Evolutionary conservation across 2,113 vertebrate species (phyloP).

Genomic region (Centropus bengalensis): DNA sequence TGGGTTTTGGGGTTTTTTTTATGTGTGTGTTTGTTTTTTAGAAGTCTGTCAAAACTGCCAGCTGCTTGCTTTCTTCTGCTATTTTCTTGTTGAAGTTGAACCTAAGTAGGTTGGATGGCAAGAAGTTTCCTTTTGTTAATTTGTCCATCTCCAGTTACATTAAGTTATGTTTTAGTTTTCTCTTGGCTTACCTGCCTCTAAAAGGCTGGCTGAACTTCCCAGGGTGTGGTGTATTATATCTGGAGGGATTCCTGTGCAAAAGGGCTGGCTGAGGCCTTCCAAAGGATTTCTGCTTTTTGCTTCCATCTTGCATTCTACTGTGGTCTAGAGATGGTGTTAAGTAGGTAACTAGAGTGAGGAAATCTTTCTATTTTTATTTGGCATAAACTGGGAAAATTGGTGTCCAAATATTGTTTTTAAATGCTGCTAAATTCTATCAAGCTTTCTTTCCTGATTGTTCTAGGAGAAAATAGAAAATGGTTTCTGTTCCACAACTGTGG

Average conservation of each 20-base stretch:
- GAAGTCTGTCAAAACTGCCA: background rate
- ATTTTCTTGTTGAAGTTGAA: background rate
- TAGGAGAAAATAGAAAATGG: background rate
- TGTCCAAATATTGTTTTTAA: background rate
- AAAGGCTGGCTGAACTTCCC: background rate
- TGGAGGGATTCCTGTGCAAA: background rate
- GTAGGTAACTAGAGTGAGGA: background rate
- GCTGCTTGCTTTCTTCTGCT: background rate
- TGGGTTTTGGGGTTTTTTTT: too few species aligned
- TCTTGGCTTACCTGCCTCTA: background rate
- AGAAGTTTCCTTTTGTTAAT: background rate
- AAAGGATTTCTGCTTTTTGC: background rate
- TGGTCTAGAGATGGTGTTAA: background rate
- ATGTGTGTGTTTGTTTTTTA: background rate
- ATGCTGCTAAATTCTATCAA: background rate
- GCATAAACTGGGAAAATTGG: background rate
- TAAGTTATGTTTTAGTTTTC: background rate
- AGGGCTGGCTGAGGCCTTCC: background rate
- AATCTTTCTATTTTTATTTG: background rate
- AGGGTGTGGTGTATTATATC: background rate
- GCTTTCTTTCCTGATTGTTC: background rate
- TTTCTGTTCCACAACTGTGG: background rate
- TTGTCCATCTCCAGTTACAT: background rate
- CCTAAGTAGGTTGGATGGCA: background rate
- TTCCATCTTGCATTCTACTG: background rate